Evolutionary conservation across 2,888 invertebrate species (phyloP).

Genomic region (Chouioia cunea): DNA sequence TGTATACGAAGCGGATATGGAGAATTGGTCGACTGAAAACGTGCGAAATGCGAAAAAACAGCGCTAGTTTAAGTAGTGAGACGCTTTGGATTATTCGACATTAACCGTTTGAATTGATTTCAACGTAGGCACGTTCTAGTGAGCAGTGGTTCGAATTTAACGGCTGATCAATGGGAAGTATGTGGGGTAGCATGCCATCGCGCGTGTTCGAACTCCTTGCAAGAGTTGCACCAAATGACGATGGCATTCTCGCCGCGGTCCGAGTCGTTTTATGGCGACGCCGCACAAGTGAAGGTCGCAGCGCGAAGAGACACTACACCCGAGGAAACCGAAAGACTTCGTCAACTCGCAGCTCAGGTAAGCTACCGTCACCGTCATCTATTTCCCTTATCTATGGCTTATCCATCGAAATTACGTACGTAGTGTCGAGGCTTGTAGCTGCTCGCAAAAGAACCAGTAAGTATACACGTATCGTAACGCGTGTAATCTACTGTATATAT

Average conservation of each 20-base stretch:
- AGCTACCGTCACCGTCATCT: slow-evolving; percentile 17
- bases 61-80: too few relatives aligned
- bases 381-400: not conserved
- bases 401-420: not conserved
- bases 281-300: slow-evolving; percentile 93
- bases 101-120: too few relatives aligned
- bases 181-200: slow-evolving; percentile 85
- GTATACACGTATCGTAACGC: too few relatives aligned
- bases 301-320: slow-evolving; percentile 88
- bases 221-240: slow-evolving; percentile 88
- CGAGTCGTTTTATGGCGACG: slow-evolving; percentile 94
- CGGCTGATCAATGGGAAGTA: slow-evolving; percentile 88
- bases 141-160: slow-evolving; percentile 85
- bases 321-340: slow-evolving; percentile 86
- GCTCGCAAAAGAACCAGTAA: not conserved
- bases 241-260: slow-evolving; percentile 92
- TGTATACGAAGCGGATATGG: too few relatives aligned
- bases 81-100: too few relatives aligned
- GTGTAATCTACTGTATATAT: too few relatives aligned
- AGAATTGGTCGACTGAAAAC: too few relatives aligned
- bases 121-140: slow-evolving; percentile 80
- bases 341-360: slow-evolving; percentile 88
- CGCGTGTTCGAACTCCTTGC: slow-evolving; percentile 88
- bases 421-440: slow-evolving; percentile 12
- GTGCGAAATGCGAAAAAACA: too few relatives aligned